Conservation (phyloP, 2,113 vertebrate species). For the Asarcornis scutulata region DNA sequence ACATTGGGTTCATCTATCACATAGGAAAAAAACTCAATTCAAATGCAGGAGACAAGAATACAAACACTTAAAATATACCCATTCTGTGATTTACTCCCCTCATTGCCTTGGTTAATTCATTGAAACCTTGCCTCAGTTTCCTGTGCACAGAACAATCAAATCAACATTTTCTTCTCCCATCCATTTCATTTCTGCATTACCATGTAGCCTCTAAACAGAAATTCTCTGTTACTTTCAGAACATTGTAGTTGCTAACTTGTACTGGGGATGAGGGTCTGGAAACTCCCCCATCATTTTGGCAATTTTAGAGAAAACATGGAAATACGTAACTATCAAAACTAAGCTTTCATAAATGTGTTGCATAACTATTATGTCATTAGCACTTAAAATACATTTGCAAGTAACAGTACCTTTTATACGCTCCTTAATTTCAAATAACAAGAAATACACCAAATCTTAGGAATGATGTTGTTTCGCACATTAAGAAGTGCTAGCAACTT, state of each 20-base stretch:
- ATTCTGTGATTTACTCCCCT: background rate
- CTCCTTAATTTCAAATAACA: background rate
- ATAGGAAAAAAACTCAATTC: background rate
- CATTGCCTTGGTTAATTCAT: background rate
- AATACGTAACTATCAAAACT: background rate
- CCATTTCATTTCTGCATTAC: background rate
- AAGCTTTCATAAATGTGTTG: background rate
- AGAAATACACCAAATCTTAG: no score
- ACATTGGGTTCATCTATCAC: background rate
- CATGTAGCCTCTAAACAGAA: background rate
- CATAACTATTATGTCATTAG: background rate
- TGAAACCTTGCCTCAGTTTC: background rate
- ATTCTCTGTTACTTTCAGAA: background rate
- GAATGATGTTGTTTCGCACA: background rate
- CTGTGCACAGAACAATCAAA: background rate
- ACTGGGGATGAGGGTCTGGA: background rate
- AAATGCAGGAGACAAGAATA: background rate
- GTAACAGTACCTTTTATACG: background rate
- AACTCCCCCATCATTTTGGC: background rate
- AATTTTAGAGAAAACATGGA: background rate
- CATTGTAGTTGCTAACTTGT: background rate
- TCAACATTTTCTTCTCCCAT: background rate
- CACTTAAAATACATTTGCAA: background rate
- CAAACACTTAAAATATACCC: background rate
- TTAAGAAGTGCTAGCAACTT: background rate